phyloP scores from a whole-genome alignment of 2,797 vertebrate genomes.

The Margarornis squamiger region DNA sequence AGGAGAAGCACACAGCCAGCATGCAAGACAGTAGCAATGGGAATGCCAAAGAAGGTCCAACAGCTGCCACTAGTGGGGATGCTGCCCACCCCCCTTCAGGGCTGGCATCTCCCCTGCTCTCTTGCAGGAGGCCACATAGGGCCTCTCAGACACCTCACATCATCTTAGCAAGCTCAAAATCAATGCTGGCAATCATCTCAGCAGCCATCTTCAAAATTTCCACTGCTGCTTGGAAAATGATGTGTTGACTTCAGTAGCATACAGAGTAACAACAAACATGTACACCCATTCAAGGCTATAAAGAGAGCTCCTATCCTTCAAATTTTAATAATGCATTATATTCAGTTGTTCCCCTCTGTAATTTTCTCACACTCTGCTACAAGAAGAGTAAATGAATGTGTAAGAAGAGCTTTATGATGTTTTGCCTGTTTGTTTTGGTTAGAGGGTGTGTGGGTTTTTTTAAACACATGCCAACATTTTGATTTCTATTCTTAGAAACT shows the following conservation, averaged over 20 bases:
- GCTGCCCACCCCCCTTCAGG: not conserved
- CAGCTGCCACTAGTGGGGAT: not conserved
- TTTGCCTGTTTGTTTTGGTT: slow-evolving; percentile 29
- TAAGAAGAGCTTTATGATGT: not conserved
- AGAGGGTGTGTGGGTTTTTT: not conserved
- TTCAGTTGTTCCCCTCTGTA: not conserved
- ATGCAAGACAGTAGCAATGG: not conserved
- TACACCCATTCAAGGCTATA: not conserved
- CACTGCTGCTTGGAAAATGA: not conserved
- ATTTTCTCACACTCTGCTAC: not conserved
- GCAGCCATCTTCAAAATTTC: not conserved
- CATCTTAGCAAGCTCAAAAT: not conserved
- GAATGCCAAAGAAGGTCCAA: not conserved
- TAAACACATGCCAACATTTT: slow-evolving; percentile 55
- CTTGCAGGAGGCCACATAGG: accelerated
- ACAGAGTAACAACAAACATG: not conserved
- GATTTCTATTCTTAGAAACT: slow-evolving; percentile 60
- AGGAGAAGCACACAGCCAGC: not conserved
- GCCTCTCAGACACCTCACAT: not conserved
- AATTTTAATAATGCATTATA: not conserved
- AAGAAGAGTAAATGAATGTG: not conserved
- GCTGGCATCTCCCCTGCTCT: not conserved
- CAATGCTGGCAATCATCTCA: not conserved
- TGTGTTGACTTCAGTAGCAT: not conserved
- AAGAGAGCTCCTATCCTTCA: not conserved